Base-by-base conservation (phyloP, 2,888 invertebrate species). In the Psococerastis gibbosa region DNA sequence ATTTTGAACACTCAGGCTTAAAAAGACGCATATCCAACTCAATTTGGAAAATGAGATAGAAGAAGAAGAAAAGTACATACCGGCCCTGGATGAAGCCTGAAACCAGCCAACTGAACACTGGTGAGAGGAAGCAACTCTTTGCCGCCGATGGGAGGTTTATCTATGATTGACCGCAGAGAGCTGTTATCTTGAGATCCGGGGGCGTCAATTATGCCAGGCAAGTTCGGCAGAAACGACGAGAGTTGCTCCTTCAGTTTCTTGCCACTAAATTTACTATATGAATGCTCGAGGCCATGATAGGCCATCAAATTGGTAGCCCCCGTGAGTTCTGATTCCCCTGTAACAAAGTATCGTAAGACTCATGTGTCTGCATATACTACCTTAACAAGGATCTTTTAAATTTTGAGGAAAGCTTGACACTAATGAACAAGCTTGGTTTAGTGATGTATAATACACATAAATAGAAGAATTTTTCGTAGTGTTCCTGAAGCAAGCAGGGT, bases 301-400 rank as follows among this genome's bases (percentile, higher is more conserved):
- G 83, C 81, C 87, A 95, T 92, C 63, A 95, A 77, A 71, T 95
- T 95, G 53, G 84, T 91, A 56, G 92, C 89, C 50, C 95, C 95
- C 49, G 94, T 95, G 54, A 91, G 66, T 64, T 91, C 89, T 61
- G 84, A 84, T 69, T 85, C 83, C 64, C 75, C 88, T 84, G 60
- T n/a, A n/a, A n/a, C n/a, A n/a, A n/a, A n/a, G n/a, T n/a, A n/a
- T n/a, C n/a, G n/a, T n/a, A n/a, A n/a, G n/a, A n/a, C n/a, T n/a
- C n/a, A n/a, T n/a, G n/a, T n/a, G n/a, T n/a, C n/a, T n/a, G n/a
- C n/a, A n/a, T n/a, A n/a, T n/a, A n/a, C n/a, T n/a, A n/a, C n/a
- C n/a, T n/a, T n/a, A n/a, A n/a, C n/a, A n/a, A n/a, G n/a, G n/a
- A n/a, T n/a, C n/a, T n/a, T n/a, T n/a, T n/a, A n/a, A n/a, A n/a